A percentile compares a stretch with the other conserved stretches of the same genome.
Evolutionary conservation across 2,888 invertebrate genomes (phyloP).

Genomic region (Caradrina clavipalpis): DNA sequence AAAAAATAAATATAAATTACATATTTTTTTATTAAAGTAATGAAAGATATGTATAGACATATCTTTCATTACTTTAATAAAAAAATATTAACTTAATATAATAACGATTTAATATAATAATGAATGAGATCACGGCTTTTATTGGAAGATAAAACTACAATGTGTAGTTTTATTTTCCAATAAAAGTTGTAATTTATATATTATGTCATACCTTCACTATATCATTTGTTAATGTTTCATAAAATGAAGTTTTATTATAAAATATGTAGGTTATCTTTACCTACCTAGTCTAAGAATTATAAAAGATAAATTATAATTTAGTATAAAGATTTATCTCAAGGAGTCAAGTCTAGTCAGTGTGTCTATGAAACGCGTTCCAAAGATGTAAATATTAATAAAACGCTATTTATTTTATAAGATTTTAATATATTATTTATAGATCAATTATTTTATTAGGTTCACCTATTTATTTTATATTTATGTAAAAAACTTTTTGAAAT

Average conservation of each 20-base stretch:
- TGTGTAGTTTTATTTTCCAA: neutral
- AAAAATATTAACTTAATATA: neutral
- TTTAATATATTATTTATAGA: constrained; percentile 29
- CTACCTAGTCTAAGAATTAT: constrained; percentile 32
- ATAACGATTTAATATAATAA: neutral
- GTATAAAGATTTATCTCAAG: constrained; percentile 53
- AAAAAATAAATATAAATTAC: neutral
- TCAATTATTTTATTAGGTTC: constrained; percentile 14
- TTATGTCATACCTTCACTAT: constrained; percentile 8
- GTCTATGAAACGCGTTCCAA: constrained; percentile 89
- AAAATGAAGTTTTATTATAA: constrained; percentile 54
- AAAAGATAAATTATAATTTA: constrained; percentile 56
- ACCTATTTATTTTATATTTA: constrained; percentile 12
- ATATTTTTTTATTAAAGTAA: no score
- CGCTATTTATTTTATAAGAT: constrained; percentile 75
- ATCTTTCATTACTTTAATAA: neutral
- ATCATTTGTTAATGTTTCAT: constrained; percentile 48
- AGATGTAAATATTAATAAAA: constrained; percentile 86
- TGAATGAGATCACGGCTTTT: neutral
- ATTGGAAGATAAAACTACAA: neutral
- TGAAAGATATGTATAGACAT: no score
- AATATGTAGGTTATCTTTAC: constrained; percentile 30
- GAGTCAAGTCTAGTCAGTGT: constrained; percentile 91
- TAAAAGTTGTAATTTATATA: constrained; percentile 1
- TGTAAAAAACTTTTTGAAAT: constrained; percentile 14